These are phyloP conservation scores for Dryobotodes eremita DNA, from an alignment of 2,888 invertebrate genomes.

Conservation along the genomic window DNA sequence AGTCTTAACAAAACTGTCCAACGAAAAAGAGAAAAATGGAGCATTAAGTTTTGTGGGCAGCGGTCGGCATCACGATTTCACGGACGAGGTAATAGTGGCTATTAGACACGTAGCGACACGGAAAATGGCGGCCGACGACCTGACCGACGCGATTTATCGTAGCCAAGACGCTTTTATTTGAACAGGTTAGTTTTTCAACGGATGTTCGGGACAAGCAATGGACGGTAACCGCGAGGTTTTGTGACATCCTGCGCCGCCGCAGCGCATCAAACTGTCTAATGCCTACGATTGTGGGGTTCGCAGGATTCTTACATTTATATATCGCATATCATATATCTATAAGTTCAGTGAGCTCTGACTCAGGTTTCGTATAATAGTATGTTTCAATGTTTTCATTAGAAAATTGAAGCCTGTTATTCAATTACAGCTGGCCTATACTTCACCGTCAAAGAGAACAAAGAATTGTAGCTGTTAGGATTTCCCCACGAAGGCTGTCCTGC, in stretches of 20 bases:
- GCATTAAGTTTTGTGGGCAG: conserved; percentile 82
- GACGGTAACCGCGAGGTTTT: conserved; percentile 58
- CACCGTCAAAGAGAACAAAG: neutral
- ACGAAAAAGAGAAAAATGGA: conserved; percentile 80
- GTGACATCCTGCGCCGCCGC: conserved; percentile 49
- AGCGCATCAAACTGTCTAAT: conserved; percentile 40
- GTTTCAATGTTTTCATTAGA: neutral
- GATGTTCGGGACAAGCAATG: conserved; percentile 61
- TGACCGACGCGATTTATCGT: conserved; percentile 68
- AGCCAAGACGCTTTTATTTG: conserved; percentile 66
- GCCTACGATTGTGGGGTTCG: conserved; percentile 31
- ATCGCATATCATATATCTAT: conserved; percentile 5
- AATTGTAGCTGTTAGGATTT: neutral
- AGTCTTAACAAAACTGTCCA: conserved; percentile 46
- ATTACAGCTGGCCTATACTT: neutral
- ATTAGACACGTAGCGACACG: conserved; percentile 83
- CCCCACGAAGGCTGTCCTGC: too few species aligned
- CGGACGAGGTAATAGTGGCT: conserved; percentile 82
- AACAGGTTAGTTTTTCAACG: conserved; percentile 63
- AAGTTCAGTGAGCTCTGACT: neutral
- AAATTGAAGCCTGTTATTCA: neutral
- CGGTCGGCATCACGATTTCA: conserved; percentile 86
- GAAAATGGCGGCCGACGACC: conserved; percentile 84
- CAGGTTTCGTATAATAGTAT: neutral
- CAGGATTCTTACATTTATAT: conserved; percentile 35